These are phyloP conservation scores for Pediacus dermestoides DNA, from an alignment of 2,888 invertebrate genomes.

Conservation along the genomic window DNA sequence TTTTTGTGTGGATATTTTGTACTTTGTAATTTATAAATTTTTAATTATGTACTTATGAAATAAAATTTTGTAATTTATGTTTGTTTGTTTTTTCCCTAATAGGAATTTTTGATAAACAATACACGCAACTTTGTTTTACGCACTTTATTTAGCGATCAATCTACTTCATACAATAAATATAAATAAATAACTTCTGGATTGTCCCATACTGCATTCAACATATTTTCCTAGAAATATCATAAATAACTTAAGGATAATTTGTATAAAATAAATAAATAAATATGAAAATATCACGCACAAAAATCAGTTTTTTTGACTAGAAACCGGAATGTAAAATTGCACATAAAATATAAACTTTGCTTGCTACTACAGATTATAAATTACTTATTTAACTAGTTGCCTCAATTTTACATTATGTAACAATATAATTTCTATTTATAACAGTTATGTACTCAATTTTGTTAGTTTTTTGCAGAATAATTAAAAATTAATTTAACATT, in stretches of 20 bases:
- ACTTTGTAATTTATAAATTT: constrained; percentile 28
- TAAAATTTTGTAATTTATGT: constrained; percentile 5
- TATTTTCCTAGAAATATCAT: too few relatives aligned
- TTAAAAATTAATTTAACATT: too few relatives aligned
- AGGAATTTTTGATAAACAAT: too few relatives aligned
- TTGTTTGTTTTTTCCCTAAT: neutral
- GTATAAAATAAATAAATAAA: neutral
- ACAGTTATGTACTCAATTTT: too few relatives aligned
- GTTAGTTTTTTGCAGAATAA: too few relatives aligned
- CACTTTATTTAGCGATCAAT: constrained; percentile 2
- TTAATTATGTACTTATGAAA: constrained; percentile 30
- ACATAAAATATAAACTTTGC: neutral
- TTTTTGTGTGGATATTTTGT: constrained; percentile 23
- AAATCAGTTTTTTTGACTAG: neutral
- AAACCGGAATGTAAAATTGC: constrained; percentile 1
- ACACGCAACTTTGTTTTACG: neutral
- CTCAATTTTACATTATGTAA: constrained; percentile 1
- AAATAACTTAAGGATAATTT: too few relatives aligned
- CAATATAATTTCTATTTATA: too few relatives aligned
- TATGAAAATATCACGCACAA: neutral
- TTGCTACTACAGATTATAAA: too few relatives aligned
- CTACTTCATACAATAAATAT: constrained; percentile 3
- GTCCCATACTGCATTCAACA: too few relatives aligned
- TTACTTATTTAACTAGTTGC: too few relatives aligned
- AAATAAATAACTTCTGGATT: constrained; percentile 4